phyloP scores from a whole-genome alignment of 2,113 vertebrate species.

The Mustelus asterias region DNA sequence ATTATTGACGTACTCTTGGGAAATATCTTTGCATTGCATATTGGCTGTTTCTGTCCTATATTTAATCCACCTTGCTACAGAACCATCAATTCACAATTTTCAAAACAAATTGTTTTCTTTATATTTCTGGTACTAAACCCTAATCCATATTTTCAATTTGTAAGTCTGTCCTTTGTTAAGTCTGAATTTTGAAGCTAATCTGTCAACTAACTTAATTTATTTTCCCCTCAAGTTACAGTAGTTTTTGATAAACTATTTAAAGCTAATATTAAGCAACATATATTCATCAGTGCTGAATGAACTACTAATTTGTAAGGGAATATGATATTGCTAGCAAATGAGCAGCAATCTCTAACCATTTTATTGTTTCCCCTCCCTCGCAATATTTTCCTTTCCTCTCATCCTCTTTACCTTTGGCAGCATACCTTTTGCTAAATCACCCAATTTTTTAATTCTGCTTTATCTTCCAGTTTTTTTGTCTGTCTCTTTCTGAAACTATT shows the following conservation, averaged over 20 bases:
- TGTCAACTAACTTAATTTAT: background rate
- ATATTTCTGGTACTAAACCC: background rate
- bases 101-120: background rate
- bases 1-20: background rate
- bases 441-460: background rate
- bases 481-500: background rate
- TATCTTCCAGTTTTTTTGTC: background rate
- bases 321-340: background rate
- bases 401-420: background rate
- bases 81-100: background rate
- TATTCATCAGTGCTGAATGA: background rate
- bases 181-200: background rate
- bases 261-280: background rate
- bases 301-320: background rate
- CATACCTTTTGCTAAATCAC: background rate
- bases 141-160: background rate
- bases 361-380: background rate
- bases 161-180: background rate
- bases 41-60: background rate
- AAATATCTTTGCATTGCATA: background rate
- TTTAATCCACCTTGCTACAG: background rate
- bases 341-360: background rate
- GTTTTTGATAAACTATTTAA: background rate
- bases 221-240: background rate
- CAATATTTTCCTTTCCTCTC: conserved; percentile 39